Base-by-base conservation (phyloP, 2,113 vertebrate species). In the Ia io region DNA sequence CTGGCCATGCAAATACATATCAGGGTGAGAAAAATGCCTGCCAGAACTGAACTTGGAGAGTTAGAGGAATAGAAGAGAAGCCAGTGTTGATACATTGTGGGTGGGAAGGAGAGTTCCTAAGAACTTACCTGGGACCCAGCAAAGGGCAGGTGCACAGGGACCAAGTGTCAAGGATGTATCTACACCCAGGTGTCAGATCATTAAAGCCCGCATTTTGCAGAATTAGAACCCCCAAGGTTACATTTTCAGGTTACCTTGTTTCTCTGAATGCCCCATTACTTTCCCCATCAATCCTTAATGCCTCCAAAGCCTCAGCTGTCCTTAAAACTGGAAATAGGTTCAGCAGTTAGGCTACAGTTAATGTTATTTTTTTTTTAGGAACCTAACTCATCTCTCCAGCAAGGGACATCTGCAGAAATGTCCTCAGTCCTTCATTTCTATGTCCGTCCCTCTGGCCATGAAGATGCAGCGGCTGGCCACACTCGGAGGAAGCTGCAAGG, bases 361-460 rank as follows among this genome's bases (percentile, higher is more conserved):
- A 59, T 92, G 35, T 74, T 87, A 35, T 47, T 47, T 47, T 47
- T 47, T 88, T 94, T 87, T 87, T 59, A 94, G 65, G 76, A 87
- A 76, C 42, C 20, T 25, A 70, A 70, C 20, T 84, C 32, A 0
- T 67, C 35, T 80, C 23, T 91, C 44, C 88, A 69, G 78, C 53
- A n/a, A 74, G 25, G 63, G 74, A 53, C 28, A 78, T 13, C 73
- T 94, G 35, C 49, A 37, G 28, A 94, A 63, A 97, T 97, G 97
- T 51, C 93, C 37, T 76, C 18, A 96, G 96, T 98, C 90, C 98
- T 99, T 25, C 92, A 98, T 71, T 98, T 98, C 95, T 99, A 99
- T 78, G 99, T 99, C 93, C 98, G 97, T 82, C 93, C 90, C 71
- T 97, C 96, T 84, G 97, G 95, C 63, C 98, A 97, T 37, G 98